phyloP scores from a whole-genome alignment of 2,113 vertebrate genomes.

The Asarcornis scutulata region DNA sequence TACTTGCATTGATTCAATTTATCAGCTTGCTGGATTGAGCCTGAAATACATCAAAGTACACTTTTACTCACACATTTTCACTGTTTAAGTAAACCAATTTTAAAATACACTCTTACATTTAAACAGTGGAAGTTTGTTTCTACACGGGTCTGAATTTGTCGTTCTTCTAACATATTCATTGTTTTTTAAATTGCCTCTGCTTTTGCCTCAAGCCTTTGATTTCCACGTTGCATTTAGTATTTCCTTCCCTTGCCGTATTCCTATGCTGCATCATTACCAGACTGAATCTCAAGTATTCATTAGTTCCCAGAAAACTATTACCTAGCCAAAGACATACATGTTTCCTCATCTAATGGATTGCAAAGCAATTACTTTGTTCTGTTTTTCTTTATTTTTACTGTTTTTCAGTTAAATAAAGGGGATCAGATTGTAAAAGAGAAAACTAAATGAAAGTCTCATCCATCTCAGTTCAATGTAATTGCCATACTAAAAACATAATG shows the following conservation, averaged over 20 bases:
- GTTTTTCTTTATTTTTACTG: background rate
- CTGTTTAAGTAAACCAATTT: background rate
- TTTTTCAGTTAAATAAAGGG: background rate
- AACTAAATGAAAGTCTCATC: background rate
- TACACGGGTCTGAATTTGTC: background rate
- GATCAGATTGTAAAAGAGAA: background rate
- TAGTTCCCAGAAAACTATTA: conserved; percentile 2
- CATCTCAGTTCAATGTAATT: background rate
- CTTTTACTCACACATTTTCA: conserved; percentile 3
- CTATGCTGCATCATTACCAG: background rate
- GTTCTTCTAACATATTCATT: background rate
- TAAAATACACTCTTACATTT: background rate
- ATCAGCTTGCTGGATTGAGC: background rate
- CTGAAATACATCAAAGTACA: background rate
- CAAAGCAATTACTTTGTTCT: background rate
- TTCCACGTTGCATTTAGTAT: background rate
- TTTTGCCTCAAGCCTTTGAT: background rate
- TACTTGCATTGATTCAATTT: background rate
- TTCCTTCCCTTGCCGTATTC: background rate
- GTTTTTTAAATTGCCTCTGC: background rate
- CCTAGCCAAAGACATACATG: background rate
- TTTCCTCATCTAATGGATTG: background rate
- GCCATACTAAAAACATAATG: background rate
- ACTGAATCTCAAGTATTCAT: background rate
- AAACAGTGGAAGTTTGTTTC: background rate